These are phyloP conservation scores for Diglossa cyanea DNA, from an alignment of 2,797 vertebrate genomes.

Conservation along the genomic window DNA sequence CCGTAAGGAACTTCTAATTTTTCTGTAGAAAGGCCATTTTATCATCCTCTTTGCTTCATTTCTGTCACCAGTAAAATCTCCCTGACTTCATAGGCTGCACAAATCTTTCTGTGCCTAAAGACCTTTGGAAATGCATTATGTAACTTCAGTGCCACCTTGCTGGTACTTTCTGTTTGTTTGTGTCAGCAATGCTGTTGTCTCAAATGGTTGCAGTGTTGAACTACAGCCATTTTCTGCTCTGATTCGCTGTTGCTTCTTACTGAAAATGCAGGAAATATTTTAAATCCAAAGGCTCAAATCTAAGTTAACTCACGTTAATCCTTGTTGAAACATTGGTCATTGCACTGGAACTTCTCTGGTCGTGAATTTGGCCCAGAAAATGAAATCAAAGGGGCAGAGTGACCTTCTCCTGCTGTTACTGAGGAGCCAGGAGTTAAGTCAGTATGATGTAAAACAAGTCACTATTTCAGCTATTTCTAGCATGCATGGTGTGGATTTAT, in stretches of 20 bases:
- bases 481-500: neutral
- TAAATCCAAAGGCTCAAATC: neutral
- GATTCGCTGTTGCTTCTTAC: neutral
- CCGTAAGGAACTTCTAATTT: neutral
- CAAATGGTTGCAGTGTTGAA: neutral
- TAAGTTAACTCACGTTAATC: neutral
- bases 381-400: neutral
- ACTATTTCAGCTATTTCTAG: neutral
- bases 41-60: neutral
- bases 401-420: neutral
- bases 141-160: neutral
- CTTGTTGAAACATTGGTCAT: neutral
- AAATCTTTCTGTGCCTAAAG: neutral
- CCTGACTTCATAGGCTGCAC: neutral
- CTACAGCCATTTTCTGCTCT: neutral
- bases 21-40: neutral
- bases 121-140: neutral
- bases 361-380: neutral
- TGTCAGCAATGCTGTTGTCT: neutral
- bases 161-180: neutral
- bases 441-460: neutral
- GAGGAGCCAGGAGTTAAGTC: neutral
- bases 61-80: neutral
- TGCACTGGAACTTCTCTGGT: neutral
- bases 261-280: neutral